Percentiles rank a stretch among this genome's conserved stretches.
Evolutionary conservation across 1,140 invertebrate species (phyloP).

Genomic region (Prorops nasuta): DNA sequence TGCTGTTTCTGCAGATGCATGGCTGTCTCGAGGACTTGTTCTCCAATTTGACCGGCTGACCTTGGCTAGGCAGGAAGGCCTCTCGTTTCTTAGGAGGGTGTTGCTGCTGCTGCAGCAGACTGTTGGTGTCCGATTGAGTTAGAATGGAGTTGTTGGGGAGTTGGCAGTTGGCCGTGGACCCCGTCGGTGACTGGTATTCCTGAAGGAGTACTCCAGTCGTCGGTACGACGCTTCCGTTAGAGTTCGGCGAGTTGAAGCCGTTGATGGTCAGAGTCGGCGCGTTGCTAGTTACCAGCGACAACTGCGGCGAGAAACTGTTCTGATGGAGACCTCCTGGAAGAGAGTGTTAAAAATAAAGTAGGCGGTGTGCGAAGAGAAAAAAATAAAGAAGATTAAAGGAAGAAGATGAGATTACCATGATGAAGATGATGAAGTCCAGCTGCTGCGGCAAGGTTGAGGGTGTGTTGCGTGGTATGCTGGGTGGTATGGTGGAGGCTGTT

Average conservation of each 20-base stretch:
- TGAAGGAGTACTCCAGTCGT: constrained; percentile 45
- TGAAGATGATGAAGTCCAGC: constrained; percentile 50
- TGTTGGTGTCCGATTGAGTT: constrained; percentile 11
- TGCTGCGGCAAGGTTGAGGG: constrained; percentile 48
- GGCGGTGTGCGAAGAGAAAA: too few species aligned
- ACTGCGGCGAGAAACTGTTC: constrained; percentile 46
- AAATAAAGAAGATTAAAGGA: too few species aligned
- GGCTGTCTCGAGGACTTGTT: constrained; percentile 45
- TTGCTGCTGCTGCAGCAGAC: constrained; percentile 10
- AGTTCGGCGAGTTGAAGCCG: constrained; percentile 45
- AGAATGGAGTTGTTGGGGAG: constrained; percentile 22
- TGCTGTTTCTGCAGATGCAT: constrained; percentile 47
- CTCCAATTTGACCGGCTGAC: constrained; percentile 48
- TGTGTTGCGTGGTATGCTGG: constrained; percentile 50
- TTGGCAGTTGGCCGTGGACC: constrained; percentile 29
- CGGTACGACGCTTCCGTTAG: constrained; percentile 36
- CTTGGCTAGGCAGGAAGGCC: constrained; percentile 43
- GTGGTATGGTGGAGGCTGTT: constrained; percentile 50
- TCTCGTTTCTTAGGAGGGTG: constrained; percentile 39
- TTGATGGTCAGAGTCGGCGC: constrained; percentile 48
- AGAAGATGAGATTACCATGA: constrained; percentile 50
- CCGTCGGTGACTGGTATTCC: constrained; percentile 46
- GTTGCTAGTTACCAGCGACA: constrained; percentile 45
- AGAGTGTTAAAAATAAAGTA: too few species aligned
- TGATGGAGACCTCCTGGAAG: constrained; percentile 47